Evolutionary conservation across 2,113 vertebrate genomes (phyloP), one percentile per base, ranked within the genome.

Genomic region (Excalfactoria chinensis): DNA sequence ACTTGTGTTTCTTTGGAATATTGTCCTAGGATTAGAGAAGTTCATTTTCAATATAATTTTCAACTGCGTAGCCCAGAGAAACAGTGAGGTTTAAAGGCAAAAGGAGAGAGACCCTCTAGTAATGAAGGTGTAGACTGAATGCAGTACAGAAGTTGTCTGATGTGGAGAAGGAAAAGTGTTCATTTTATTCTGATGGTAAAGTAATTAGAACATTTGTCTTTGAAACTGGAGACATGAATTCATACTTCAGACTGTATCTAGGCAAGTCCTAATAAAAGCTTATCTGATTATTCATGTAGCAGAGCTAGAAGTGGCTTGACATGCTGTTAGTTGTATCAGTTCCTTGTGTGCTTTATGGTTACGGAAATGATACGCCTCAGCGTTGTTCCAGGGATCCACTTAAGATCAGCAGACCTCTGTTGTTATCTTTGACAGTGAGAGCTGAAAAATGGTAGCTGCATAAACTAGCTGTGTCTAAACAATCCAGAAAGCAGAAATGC

Each of bases 371-470:
- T 28, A 8, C 0, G 0, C 8, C 26, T 79, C n/a, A 12, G 4
- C 8, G 10, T 30, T 69, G 2, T 30, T 26, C 5, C 3, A 77
- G 40, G 62, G 59, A 76, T 8, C 34, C 67, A 34, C 41, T 51
- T 41, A 67, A 75, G 35, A 55, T 37, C 41, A 64, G 21, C 37
- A 86, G 22, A 43, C 20, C 26, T 62, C 15, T 81, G 26, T 32
- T 58, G 18, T 1, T 80, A 25, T 2, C 64, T 80, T 67, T 81
- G 60, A 25, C 12, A 44, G 6, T 15, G 49, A 53, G 48, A 87
- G 55, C 71, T 88, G 86, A 46, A 71, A 86, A 80, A 49, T 35
- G 85, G 62, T 66, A 86, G 55, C 86, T 91, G 22, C 21, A 23
- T 87, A 70, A 32, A 46, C 8, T 56, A n/a, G 7, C 3, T 82